Percentiles rank a stretch among this genome's conserved stretches.
Evolutionary conservation across 2,113 vertebrate species (phyloP).

Genomic region (Barbus barbus): DNA sequence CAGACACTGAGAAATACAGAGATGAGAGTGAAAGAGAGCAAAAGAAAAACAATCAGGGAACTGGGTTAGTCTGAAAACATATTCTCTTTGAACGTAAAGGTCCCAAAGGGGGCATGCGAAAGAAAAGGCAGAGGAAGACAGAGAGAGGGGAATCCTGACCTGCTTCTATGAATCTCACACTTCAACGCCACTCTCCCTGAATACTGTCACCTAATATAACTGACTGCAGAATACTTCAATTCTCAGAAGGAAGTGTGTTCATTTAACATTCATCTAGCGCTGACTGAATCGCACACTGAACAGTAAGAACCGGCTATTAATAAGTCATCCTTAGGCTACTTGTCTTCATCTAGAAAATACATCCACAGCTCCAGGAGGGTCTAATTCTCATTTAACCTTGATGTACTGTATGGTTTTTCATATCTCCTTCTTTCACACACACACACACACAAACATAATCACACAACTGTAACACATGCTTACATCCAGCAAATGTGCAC

Average conservation of each 20-base stretch:
- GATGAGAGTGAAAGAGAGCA: background rate
- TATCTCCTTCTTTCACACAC: background rate
- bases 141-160: conserved; percentile 54
- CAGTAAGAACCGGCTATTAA: conserved; percentile 45
- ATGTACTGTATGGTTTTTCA: conserved; percentile 10
- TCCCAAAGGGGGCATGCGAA: conserved; percentile 36
- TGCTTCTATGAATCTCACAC: conserved; percentile 37
- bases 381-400: conserved; percentile 47
- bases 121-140: conserved; percentile 34
- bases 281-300: conserved; percentile 1
- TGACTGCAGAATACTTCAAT: conserved; percentile 9
- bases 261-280: conserved; percentile 40
- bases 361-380: background rate
- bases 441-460: background rate
- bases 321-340: conserved; percentile 35
- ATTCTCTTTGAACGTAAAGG: conserved; percentile 41
- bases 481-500: conserved; percentile 6
- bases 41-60: conserved; percentile 4
- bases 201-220: conserved; percentile 31
- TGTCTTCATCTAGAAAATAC: conserved; percentile 30
- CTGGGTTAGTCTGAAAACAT: conserved; percentile 41
- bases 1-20: conserved; percentile 4
- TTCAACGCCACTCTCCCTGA: conserved; percentile 2
- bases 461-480: background rate
- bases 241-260: conserved; percentile 24